These are phyloP conservation scores for Acridotheres tristis DNA, from an alignment of 2,797 vertebrate species.

Conservation along the genomic window DNA sequence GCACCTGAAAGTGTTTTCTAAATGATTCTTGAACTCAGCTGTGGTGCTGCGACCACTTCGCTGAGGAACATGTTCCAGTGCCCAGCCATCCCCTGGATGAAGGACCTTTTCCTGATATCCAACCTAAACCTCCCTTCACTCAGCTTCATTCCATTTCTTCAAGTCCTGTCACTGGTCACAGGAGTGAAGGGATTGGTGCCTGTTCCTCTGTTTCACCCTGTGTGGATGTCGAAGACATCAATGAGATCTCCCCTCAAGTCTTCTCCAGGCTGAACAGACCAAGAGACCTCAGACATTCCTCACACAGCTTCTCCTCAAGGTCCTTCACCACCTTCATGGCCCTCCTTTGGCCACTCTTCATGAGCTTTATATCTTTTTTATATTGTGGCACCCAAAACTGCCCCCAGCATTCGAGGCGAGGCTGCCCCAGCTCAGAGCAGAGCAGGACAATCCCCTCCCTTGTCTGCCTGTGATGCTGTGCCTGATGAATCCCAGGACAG, in stretches of 20 bases:
- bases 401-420: not conserved
- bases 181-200: not conserved
- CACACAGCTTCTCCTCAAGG: rapidly evolving
- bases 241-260: not conserved
- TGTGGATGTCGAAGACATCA: not conserved
- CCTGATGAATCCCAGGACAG: rapidly evolving
- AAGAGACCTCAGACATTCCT: not conserved
- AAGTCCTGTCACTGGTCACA: not conserved
- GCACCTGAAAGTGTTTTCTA: not conserved
- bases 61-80: not conserved
- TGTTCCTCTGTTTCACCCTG: not conserved
- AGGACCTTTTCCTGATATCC: not conserved
- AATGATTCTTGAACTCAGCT: not conserved
- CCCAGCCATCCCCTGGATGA: rapidly evolving
- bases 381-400: no score
- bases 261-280: not conserved
- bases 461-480: rapidly evolving
- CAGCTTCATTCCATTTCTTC: not conserved
- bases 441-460: not conserved
- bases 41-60: not conserved
- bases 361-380: no score
- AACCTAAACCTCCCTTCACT: not conserved
- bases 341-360: no score
- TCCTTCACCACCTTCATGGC: no score
- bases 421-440: not conserved